Evolutionary conservation across 1,140 invertebrate species (phyloP).

Genomic region (Asobara japonica): DNA sequence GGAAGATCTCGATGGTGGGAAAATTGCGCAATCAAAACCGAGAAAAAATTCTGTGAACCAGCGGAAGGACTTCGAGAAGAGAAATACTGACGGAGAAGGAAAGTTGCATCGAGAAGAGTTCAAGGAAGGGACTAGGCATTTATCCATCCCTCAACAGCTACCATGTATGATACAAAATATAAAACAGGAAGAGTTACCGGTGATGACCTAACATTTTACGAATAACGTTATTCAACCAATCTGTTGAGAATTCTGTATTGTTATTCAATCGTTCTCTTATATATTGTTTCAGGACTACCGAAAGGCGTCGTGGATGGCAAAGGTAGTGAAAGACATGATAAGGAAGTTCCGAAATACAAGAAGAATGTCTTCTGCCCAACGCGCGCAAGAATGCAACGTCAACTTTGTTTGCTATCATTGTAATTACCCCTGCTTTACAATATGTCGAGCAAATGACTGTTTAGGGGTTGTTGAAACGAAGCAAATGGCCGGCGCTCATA

Average conservation of each 20-base stretch:
- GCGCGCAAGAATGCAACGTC: background rate
- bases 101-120: background rate
- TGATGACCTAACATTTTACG: no score
- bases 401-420: conserved; percentile 33
- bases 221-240: no score
- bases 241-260: no score
- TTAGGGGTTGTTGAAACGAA: background rate
- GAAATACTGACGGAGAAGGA: background rate
- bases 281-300: no score
- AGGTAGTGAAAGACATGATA: conserved; percentile 12
- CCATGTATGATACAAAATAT: no score
- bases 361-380: background rate
- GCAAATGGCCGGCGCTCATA: background rate
- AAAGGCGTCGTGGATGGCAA: no score
- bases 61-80: background rate
- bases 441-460: background rate
- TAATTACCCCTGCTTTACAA: conserved; percentile 28
- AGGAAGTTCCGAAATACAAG: background rate
- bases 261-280: no score
- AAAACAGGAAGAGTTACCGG: no score
- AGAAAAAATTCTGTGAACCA: background rate
- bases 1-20: background rate
- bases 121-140: no score
- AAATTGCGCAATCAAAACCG: background rate
- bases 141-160: no score